These are phyloP conservation scores for Lordiphosa collinella DNA, from an alignment of 1,140 invertebrate genomes.

Conservation along the genomic window DNA sequence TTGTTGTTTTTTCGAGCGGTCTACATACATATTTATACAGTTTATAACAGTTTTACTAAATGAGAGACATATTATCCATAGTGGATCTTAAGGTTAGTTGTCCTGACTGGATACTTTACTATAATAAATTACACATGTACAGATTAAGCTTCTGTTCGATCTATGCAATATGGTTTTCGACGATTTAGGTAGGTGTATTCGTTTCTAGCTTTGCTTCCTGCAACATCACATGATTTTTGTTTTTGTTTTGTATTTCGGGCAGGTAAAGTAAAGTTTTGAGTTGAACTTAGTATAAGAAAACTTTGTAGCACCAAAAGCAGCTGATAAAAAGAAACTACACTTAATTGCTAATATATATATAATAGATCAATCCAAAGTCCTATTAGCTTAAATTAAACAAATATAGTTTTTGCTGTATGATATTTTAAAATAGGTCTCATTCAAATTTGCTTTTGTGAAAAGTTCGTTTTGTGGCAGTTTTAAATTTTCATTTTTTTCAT, in stretches of 20 bases:
- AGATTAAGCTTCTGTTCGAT: slow-evolving; percentile 21
- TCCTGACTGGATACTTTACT: slow-evolving; percentile 11
- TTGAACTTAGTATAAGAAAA: slow-evolving; percentile 49
- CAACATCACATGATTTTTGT: slow-evolving; percentile 68
- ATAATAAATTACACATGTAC: slow-evolving; percentile 8
- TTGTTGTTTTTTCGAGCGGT: neutral
- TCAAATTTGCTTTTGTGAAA: slow-evolving; percentile 14
- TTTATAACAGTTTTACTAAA: slow-evolving; percentile 16
- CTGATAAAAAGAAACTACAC: slow-evolving; percentile 72
- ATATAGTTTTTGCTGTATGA: slow-evolving; percentile 25
- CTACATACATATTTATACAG: slow-evolving; percentile 27
- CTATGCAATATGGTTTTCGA: slow-evolving; percentile 21
- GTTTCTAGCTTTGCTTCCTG: slow-evolving; percentile 76
- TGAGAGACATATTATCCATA: slow-evolving; percentile 14
- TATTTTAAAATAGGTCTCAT: slow-evolving; percentile 41
- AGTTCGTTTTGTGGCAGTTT: slow-evolving; percentile 53
- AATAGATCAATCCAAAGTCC: slow-evolving; percentile 56
- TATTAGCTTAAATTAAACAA: slow-evolving; percentile 50
- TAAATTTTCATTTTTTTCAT: neutral
- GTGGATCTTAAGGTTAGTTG: slow-evolving; percentile 16
- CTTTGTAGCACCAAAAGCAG: slow-evolving; percentile 68
- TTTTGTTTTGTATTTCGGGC: slow-evolving; percentile 12
- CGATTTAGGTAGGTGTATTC: slow-evolving; percentile 72
- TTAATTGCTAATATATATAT: slow-evolving; percentile 49
- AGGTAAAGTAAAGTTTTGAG: slow-evolving; percentile 35